A percentile compares a stretch with the other conserved stretches of the same genome.
These are phyloP conservation scores for Vulpes vulpes DNA, from an alignment of 2,113 vertebrate genomes.

Conservation along the genomic window DNA sequence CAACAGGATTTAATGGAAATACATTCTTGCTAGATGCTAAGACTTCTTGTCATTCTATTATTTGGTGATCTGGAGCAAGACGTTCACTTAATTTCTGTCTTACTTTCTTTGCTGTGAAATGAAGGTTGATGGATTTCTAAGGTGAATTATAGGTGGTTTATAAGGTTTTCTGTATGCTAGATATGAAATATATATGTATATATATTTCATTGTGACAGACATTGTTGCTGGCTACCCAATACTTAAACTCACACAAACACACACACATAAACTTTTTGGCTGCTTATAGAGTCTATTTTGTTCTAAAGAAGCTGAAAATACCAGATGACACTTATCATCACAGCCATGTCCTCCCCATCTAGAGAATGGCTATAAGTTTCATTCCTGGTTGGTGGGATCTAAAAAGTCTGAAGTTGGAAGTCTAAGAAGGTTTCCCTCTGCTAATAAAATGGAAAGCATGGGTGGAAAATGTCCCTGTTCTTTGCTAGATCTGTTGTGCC, in stretches of 20 bases:
- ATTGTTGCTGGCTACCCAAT: neutral
- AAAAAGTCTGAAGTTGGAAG: neutral
- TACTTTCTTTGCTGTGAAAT: neutral
- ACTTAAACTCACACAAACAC: neutral
- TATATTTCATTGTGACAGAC: neutral
- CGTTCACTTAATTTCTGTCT: neutral
- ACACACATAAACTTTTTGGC: neutral
- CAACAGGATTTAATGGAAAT: neutral
- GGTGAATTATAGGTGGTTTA: neutral
- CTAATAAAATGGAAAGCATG: neutral
- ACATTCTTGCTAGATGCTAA: neutral
- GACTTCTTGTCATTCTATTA: neutral
- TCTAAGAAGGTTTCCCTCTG: neutral
- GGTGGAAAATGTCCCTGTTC: neutral
- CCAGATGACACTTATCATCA: neutral
- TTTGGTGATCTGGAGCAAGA: neutral
- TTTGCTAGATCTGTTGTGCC: neutral
- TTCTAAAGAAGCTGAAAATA: neutral
- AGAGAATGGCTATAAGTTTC: neutral
- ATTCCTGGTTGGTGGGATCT: neutral
- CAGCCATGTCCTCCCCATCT: rapidly evolving
- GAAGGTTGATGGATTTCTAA: neutral
- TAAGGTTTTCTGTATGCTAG: neutral
- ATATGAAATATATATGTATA: too few species aligned
- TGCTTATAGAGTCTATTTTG: neutral